Percentiles rank a stretch among this genome's conserved stretches.
These are phyloP conservation scores for Eubucco bourcierii DNA, from an alignment of 2,113 vertebrate genomes.

Conservation along the genomic window DNA sequence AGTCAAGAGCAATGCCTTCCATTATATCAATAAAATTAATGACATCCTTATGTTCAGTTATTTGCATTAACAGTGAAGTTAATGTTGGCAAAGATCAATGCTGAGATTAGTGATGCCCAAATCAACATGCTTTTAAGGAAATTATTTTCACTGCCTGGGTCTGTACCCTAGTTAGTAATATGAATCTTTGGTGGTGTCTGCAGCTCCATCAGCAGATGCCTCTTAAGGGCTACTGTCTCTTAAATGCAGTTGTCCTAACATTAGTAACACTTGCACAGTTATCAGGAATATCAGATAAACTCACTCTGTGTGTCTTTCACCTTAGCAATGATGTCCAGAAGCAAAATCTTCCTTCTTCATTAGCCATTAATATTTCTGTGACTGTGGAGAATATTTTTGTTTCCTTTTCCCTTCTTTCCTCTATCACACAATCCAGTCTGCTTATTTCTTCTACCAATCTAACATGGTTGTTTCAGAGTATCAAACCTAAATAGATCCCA, in stretches of 20 bases:
- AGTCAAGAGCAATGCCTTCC: conserved; percentile 51
- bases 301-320: not conserved
- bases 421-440: not conserved
- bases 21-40: conserved; percentile 70
- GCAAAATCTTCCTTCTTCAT: not conserved
- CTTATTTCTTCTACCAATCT: not conserved
- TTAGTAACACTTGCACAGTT: conserved; percentile 17
- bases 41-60: conserved; percentile 56
- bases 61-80: conserved; percentile 67
- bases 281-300: conserved; percentile 29
- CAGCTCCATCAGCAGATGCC: conserved; percentile 17
- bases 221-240: conserved; percentile 18
- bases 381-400: not conserved
- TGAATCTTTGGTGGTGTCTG: conserved; percentile 50
- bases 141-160: conserved; percentile 58
- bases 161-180: conserved; percentile 22
- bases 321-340: not conserved
- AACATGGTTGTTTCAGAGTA: not conserved
- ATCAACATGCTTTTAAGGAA: conserved; percentile 73
- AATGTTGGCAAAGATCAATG: conserved; percentile 63
- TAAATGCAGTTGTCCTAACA: conserved; percentile 12
- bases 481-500: not conserved
- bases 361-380: not conserved
- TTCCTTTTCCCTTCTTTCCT: not conserved
- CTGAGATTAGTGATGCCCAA: conserved; percentile 54